A percentile compares a stretch with the other conserved stretches of the same genome.
phyloP scores from a whole-genome alignment of 2,797 vertebrate species.

The Cynopterus sphinx region DNA sequence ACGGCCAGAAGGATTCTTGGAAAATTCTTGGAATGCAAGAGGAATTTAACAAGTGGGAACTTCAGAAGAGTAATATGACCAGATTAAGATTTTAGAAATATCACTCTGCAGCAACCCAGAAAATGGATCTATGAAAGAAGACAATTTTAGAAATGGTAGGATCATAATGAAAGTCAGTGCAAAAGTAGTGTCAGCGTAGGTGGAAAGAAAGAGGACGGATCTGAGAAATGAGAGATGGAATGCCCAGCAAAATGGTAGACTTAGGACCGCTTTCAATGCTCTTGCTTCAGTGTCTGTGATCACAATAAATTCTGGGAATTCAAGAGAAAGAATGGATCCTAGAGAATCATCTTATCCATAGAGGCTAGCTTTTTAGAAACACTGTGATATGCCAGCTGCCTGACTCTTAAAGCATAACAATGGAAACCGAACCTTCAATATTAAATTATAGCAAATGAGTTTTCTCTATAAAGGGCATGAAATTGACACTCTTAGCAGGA shows the following conservation, averaged over 20 bases:
- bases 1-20: background rate
- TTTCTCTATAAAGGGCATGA: slow-evolving; percentile 60
- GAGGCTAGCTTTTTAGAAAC: slow-evolving; percentile 40
- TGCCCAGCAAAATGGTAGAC: background rate
- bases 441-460: slow-evolving; percentile 73
- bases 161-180: background rate
- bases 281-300: background rate
- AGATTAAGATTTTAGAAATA: slow-evolving; percentile 1
- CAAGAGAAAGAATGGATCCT: background rate
- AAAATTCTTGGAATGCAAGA: background rate
- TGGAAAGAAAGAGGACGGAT: background rate
- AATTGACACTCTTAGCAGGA: slow-evolving; percentile 51
- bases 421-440: slow-evolving; percentile 57
- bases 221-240: background rate
- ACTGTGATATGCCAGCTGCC: background rate
- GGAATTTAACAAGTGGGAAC: background rate
- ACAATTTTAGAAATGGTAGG: background rate
- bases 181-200: background rate
- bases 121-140: background rate
- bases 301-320: background rate
- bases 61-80: background rate
- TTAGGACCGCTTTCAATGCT: background rate
- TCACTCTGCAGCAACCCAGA: background rate
- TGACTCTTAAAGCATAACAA: slow-evolving; percentile 42
- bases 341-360: background rate